Conservation (phyloP, 2,113 vertebrate genomes). For the Scomber scombrus region DNA sequence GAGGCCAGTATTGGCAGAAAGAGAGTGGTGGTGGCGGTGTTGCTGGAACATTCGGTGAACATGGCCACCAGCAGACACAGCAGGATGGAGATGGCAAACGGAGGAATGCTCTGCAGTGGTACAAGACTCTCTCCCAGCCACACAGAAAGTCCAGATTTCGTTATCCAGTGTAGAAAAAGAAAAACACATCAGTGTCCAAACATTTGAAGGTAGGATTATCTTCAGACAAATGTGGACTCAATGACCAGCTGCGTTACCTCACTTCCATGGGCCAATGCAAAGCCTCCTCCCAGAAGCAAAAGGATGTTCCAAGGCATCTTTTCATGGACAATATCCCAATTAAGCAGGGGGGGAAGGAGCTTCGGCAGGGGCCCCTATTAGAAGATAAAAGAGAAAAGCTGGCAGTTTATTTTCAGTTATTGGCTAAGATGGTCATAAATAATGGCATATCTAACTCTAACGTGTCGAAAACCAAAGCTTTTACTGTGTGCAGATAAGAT, state of each 20-base stretch:
- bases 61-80: slow-evolving; percentile 86
- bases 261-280: slow-evolving; percentile 89
- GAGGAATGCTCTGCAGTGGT: slow-evolving; percentile 85
- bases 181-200: slow-evolving; percentile 15
- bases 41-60: slow-evolving; percentile 93
- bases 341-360: slow-evolving; percentile 84
- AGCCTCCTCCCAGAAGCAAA: slow-evolving; percentile 89
- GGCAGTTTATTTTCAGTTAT: background rate
- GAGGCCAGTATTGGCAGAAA: slow-evolving; percentile 93
- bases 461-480: slow-evolving; percentile 2
- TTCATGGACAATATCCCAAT: slow-evolving; percentile 84
- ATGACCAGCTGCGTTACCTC: slow-evolving; percentile 81
- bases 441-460: background rate
- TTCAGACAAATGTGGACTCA: background rate
- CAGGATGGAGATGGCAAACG: slow-evolving; percentile 83
- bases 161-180: background rate
- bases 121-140: slow-evolving; percentile 87
- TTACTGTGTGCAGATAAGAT: slow-evolving; percentile 20
- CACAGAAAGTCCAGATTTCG: slow-evolving; percentile 86
- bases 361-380: slow-evolving; percentile 47
- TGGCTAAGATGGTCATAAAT: slow-evolving; percentile 4
- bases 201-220: background rate
- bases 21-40: slow-evolving; percentile 91
- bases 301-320: slow-evolving; percentile 91
- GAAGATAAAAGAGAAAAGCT: slow-evolving; percentile 7